phyloP scores from a whole-genome alignment of 2,797 vertebrate species.

The Sternarchorhynchus goeldii region DNA sequence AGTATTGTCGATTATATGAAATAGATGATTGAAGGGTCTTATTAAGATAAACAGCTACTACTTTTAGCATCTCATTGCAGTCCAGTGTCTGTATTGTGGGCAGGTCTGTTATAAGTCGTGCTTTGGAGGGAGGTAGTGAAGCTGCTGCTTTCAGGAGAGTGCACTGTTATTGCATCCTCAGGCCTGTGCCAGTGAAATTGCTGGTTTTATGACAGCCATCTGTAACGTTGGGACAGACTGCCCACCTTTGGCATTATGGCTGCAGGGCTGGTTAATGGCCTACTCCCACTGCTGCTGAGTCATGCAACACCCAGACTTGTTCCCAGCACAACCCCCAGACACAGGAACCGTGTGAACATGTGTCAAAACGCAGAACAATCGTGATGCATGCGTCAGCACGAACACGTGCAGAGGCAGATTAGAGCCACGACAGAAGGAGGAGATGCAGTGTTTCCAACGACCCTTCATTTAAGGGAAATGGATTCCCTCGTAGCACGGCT shows the following conservation, averaged over 20 bases:
- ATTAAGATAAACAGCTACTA: constrained; percentile 33
- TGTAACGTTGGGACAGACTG: constrained; percentile 31
- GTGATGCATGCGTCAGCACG: neutral
- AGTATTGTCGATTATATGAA: neutral
- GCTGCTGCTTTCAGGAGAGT: constrained; percentile 16
- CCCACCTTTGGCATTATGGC: constrained; percentile 29
- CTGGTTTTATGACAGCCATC: constrained; percentile 34
- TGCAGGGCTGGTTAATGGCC: constrained; percentile 24
- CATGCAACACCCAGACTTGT: neutral
- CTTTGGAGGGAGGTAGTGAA: constrained; percentile 3
- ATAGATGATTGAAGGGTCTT: neutral
- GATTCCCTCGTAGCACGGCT: neutral
- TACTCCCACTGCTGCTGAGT: neutral
- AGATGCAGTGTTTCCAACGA: constrained; percentile 6
- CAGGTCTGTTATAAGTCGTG: constrained; percentile 19
- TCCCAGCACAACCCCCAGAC: constrained; percentile 7
- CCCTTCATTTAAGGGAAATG: constrained; percentile 26
- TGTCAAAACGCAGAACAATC: too few species aligned
- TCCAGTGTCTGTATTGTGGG: constrained; percentile 16
- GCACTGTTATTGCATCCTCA: constrained; percentile 41
- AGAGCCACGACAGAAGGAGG: neutral
- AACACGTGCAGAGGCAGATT: constrained; percentile 1
- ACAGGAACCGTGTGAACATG: neutral
- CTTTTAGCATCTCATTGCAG: constrained; percentile 16
- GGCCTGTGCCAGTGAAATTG: constrained; percentile 33